Percentiles rank a stretch among this genome's conserved stretches.
Conservation (phyloP, 1,140 invertebrate genomes). For the Campoletis sonorensis region DNA sequence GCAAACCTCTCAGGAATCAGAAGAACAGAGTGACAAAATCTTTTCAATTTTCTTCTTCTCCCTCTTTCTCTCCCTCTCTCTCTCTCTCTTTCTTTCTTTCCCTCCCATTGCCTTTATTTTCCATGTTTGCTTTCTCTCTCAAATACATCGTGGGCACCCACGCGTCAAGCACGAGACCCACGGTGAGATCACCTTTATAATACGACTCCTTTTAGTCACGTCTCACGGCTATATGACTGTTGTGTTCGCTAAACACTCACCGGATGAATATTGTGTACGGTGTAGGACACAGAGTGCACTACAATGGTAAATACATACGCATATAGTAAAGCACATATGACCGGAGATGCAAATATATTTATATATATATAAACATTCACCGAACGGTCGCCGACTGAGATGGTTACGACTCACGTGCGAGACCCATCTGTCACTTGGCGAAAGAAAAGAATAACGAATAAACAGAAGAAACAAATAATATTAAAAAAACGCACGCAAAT, state of each 20-base stretch:
- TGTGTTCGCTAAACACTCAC: constrained; percentile 30
- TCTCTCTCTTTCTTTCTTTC: neutral
- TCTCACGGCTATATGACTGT: neutral
- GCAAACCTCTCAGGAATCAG: neutral
- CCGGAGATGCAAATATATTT: constrained; percentile 5
- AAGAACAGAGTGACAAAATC: neutral
- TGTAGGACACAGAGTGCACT: constrained; percentile 8
- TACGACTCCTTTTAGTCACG: constrained; percentile 37
- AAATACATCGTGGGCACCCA: constrained; percentile 16
- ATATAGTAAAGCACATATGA: neutral
- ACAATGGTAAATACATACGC: constrained; percentile 1
- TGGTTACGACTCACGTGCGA: constrained; percentile 11
- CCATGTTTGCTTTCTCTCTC: constrained; percentile 18
- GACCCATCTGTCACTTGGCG: neutral
- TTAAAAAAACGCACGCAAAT: neutral
- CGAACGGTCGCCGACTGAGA: neutral
- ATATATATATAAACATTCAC: neutral
- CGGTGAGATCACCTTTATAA: constrained; percentile 40
- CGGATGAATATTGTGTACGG: constrained; percentile 24
- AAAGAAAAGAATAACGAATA: constrained; percentile 18
- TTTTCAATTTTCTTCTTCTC: neutral
- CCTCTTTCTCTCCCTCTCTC: constrained; percentile 23
- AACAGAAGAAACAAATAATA: constrained; percentile 2
- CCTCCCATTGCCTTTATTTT: neutral
- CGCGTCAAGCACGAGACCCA: constrained; percentile 12